Evolutionary conservation across 2,113 vertebrate genomes (phyloP).

Genomic region (Halcyon senegalensis): DNA sequence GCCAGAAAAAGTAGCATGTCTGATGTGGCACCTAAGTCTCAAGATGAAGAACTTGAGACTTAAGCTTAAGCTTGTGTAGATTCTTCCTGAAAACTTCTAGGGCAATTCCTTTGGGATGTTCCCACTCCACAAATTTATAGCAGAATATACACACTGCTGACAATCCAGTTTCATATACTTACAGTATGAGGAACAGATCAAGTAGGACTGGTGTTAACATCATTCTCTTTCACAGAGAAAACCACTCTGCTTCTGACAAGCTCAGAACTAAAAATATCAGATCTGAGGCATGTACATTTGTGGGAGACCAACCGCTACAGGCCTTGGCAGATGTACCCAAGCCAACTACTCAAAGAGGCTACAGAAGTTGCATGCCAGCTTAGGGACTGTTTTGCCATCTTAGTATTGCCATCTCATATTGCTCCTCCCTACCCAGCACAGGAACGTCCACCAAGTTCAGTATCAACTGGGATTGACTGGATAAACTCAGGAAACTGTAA

Average conservation of each 20-base stretch:
- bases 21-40: background rate
- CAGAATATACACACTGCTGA: background rate
- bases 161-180: background rate
- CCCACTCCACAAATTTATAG: background rate
- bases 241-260: background rate
- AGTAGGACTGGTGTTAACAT: background rate
- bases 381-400: background rate
- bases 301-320: background rate
- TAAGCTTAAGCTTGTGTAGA: background rate
- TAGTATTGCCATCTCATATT: background rate
- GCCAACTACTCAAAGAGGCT: background rate
- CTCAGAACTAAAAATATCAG: background rate
- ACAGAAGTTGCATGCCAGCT: background rate
- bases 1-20: background rate
- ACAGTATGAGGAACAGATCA: background rate
- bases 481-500: background rate
- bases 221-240: background rate
- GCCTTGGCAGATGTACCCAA: background rate
- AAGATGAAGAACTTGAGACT: background rate
- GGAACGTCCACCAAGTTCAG: background rate
- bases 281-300: background rate
- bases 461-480: background rate
- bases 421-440: background rate
- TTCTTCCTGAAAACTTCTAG: background rate
- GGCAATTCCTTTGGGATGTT: background rate